Evolutionary conservation across 2,113 vertebrate species (phyloP).

Genomic region (Phalacrocorax brasilianus): DNA sequence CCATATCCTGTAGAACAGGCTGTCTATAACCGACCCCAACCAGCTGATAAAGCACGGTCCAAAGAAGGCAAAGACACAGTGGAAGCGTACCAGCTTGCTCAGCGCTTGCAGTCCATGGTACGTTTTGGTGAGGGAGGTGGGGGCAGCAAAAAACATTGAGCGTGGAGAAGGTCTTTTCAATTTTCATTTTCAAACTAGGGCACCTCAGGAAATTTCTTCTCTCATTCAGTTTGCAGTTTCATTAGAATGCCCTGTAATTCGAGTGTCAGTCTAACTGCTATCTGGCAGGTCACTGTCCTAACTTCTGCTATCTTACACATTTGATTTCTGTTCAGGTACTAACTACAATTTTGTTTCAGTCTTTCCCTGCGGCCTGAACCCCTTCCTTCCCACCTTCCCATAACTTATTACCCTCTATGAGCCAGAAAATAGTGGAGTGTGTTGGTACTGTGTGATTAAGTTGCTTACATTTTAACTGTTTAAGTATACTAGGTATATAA

Average conservation of each 20-base stretch:
- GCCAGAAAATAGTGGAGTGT: background rate
- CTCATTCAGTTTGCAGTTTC: background rate
- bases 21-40: conserved; percentile 88
- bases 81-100: conserved; percentile 90
- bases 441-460: background rate
- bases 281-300: background rate
- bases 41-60: conserved; percentile 81
- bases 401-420: background rate
- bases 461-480: background rate
- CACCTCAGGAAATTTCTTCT: background rate
- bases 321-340: background rate
- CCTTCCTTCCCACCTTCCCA: background rate
- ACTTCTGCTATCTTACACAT: background rate
- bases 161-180: rapidly evolving
- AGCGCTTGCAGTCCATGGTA: conserved; percentile 95
- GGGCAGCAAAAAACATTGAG: background rate
- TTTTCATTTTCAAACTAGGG: background rate
- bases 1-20: conserved; percentile 84
- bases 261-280: background rate
- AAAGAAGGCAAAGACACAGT: conserved; percentile 84
- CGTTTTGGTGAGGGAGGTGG: background rate
- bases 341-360: background rate
- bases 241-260: rapidly evolving
- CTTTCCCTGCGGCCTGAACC: background rate
- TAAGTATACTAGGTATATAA: background rate